Evolutionary conservation across 2,113 vertebrate genomes (phyloP), one percentile per base, ranked within the genome.

Genomic region (Pelobates fuscus): DNA sequence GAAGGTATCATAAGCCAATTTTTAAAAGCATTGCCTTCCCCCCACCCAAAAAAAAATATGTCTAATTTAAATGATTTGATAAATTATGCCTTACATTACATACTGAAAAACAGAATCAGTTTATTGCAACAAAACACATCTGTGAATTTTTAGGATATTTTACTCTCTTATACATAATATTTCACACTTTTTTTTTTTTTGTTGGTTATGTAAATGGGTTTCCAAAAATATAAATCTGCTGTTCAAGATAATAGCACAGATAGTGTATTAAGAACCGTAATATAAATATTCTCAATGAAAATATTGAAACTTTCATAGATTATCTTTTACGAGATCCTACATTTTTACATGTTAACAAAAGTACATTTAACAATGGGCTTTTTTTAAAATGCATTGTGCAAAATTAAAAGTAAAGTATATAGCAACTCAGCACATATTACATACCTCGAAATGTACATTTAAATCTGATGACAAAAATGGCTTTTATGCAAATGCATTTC

Each of bases 1-100:
- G 73, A 68, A 77, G 67, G 73, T 77, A 77, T 77, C 65, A 77
- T 58, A 77, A 77, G 73, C 73, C 73, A 77, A 77, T 67, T 77
- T 68, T 77, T 25, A 60, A 49, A 77, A 77, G 64, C 73, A 68
- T 77, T 77, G 65, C 73, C 68, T 77, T 76, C 67, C 17, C 49
- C 32, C 26, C 55, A 54, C 41, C 64, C 41, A 12, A 26, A 77
- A 77, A 12, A 26, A 77, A 77, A 77, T 61, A 77, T 77, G 73
- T 68, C 73, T 68, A 21, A 68, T 77, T 68, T 77, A 77, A 77
- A 77, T 77, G 73, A 77, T 67, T 77, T 77, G 73, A 68, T 77
- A 77, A 67, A 77, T 77, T 60, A 77, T 77, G 73, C 65, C 73
- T 68, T 68, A 55, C 57, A 68, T 68, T 65, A 77, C 49, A 46